Base-by-base conservation (phyloP, 2,113 vertebrate genomes). In the Canis aureus region DNA sequence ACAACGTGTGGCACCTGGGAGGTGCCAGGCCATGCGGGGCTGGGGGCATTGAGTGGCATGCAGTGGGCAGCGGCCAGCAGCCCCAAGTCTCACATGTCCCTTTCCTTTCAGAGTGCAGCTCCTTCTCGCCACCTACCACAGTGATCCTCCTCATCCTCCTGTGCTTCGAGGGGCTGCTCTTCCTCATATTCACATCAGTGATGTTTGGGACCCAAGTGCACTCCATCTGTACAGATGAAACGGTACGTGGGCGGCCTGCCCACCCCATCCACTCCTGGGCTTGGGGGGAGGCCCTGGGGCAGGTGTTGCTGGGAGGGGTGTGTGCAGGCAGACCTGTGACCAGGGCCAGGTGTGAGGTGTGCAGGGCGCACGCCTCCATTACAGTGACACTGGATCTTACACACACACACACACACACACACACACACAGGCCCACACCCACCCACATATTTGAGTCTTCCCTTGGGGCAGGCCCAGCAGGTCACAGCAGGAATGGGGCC, bases 201-300 rank as follows among this genome's bases (percentile, higher is more conserved):
- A 99, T 99, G 99, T 99, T 99, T 89, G 99, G 99, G 91, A 99
- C 99, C 27, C 99, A 99, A 98, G 99, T 99, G 96, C 99, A 99
- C 98, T 99, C 99, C 95, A 99, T 99, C 99, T 99, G 99, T 97
- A 99, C 99, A 1, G 99, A 99, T 16, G 99, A 99, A 99, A 99
- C 99, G 98, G 99, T 99, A 98, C 99, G 99, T 99, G 80, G 97
- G 80, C 1, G 17, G 43, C 83, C 7, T 5, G 51, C 0, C 10
- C 84, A 0, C 13, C 85, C 3, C 35, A 20, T 80, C 59, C 78
- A 29, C 8, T 12, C 25, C n/a, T 35, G 1, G 59, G 51, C 29
- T 23, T 0, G 0, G 23, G 57, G 55, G 69, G 43, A 11, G 53
- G 17, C 2, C 13, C 15, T 19, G 8, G 7, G 59, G 57, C 5